Conservation (phyloP, 2,888 invertebrate species). For the Ceriagrion tenellum region DNA sequence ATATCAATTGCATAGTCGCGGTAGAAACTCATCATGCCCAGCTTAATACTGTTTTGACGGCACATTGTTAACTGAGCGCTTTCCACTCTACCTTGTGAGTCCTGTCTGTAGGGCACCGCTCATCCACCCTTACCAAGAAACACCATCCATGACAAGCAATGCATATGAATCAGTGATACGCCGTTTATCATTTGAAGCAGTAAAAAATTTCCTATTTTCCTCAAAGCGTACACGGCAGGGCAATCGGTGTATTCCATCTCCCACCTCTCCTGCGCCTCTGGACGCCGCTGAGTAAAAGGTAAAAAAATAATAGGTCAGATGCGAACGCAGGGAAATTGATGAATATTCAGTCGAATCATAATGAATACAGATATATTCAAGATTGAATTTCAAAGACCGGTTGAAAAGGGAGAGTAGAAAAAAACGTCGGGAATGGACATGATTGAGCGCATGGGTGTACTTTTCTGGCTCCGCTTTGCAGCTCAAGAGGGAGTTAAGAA, state of each 20-base stretch:
- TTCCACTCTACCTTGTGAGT: too few relatives aligned
- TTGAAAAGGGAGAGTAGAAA: background rate
- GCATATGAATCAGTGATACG: background rate
- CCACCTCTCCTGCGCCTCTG: background rate
- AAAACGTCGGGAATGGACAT: background rate
- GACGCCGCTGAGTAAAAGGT: background rate
- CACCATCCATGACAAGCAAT: background rate
- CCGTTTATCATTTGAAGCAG: background rate
- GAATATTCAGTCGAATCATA: background rate
- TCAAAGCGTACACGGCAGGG: background rate
- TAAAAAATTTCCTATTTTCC: background rate
- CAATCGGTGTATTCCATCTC: background rate
- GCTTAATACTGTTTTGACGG: too few relatives aligned
- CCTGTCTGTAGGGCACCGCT: too few relatives aligned
- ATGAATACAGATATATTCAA: background rate
- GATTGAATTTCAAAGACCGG: background rate
- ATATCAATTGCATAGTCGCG: too few relatives aligned
- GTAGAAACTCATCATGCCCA: too few relatives aligned
- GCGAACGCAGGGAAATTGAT: background rate
- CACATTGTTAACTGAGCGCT: too few relatives aligned
- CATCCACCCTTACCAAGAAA: too few relatives aligned
- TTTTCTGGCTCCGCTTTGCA: background rate
- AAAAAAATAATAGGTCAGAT: background rate
- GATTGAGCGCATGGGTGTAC: background rate
- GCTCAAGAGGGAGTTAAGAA: too few relatives aligned